Base-by-base conservation (phyloP, 2,888 invertebrate species). In the Cerastis rubricosa region DNA sequence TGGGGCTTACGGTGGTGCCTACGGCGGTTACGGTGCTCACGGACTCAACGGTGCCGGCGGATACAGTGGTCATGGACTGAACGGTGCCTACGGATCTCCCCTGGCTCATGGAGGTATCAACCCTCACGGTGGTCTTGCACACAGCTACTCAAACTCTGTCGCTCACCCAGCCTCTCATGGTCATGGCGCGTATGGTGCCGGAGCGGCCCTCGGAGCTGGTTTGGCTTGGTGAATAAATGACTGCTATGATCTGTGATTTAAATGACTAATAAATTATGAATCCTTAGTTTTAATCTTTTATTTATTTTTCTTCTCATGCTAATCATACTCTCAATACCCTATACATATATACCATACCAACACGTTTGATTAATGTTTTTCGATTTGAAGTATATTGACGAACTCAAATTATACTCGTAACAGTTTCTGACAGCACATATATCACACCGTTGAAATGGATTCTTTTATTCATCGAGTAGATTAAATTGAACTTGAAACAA, bases 181-280 rank as follows among this genome's bases (percentile, higher is more conserved):
- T 59, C 80, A 74, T 25, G 85, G 85, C 11, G 85, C 83, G 86
- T 67, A 81, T 63, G 87, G 87, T 65, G 84, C 87, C n/a, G 65
- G 75, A 43, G 64, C 17, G n/a, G 64, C 64, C 61, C 22, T 71
- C 14, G 86, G 83, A 67, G 71, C 79, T 76, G 82, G 81, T 11
- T 76, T 78, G 57, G 76, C 79, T 40, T 88, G 88, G 88, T 88
- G 40, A 87, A 71, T 7, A 61, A 66, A 75, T 64, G 82, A 89
- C 81, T 86, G 80, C 43, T 75, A 51, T 80, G 64, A 86, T 76
- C 86, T 88, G 86, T 88, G 86, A 88, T 88, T 78, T 73, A 84
- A 65, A 85, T 66, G 83, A 86, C 63, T 57, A 85, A 82, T 86
- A 89, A 82, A 85, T 86, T 77, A 81, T 80, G 47, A 75, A 70